These are phyloP conservation scores for Jordanella pulchra DNA, from an alignment of 2,797 vertebrate genomes.

Conservation along the genomic window DNA sequence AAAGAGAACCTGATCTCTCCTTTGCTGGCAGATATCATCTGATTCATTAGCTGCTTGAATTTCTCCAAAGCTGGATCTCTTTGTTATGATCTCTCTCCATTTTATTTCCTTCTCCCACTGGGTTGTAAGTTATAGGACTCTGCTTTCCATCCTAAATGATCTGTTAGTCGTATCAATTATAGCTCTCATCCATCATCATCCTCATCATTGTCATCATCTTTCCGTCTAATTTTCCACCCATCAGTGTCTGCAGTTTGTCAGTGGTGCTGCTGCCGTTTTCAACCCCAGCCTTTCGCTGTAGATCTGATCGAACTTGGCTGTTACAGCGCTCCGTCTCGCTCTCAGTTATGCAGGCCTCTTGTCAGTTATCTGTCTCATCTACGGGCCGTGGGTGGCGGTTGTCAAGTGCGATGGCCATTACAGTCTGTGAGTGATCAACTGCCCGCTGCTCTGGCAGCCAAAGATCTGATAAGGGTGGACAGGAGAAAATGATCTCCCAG, in stretches of 20 bases:
- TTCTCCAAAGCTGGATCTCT: slow-evolving; percentile 2
- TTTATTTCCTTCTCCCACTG: neutral
- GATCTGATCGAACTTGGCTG: slow-evolving; percentile 22
- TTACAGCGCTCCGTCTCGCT: slow-evolving; percentile 17
- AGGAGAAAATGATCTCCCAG: slow-evolving; percentile 59
- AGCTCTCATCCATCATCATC: slow-evolving; percentile 49
- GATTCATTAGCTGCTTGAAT: neutral
- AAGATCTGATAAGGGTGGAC: slow-evolving; percentile 52
- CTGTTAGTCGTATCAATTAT: slow-evolving; percentile 39
- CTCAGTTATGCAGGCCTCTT: slow-evolving; percentile 28
- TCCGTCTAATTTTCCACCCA: slow-evolving; percentile 5
- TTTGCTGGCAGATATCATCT: neutral
- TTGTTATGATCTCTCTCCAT: neutral
- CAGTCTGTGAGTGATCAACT: slow-evolving; percentile 43
- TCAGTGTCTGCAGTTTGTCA: slow-evolving; percentile 39
- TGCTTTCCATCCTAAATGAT: neutral
- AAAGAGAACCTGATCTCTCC: neutral
- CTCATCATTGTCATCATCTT: slow-evolving; percentile 46
- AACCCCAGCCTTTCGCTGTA: slow-evolving; percentile 12
- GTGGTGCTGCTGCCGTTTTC: slow-evolving; percentile 21
- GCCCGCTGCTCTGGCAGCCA: slow-evolving; percentile 35
- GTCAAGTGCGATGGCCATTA: slow-evolving; percentile 62
- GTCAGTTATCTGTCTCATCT: slow-evolving; percentile 59
- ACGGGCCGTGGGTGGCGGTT: slow-evolving; percentile 41
- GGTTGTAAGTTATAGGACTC: neutral